Percentiles rank a stretch among this genome's conserved stretches.
phyloP scores from a whole-genome alignment of 2,797 vertebrate genomes.

The Hybognathus amarus region DNA sequence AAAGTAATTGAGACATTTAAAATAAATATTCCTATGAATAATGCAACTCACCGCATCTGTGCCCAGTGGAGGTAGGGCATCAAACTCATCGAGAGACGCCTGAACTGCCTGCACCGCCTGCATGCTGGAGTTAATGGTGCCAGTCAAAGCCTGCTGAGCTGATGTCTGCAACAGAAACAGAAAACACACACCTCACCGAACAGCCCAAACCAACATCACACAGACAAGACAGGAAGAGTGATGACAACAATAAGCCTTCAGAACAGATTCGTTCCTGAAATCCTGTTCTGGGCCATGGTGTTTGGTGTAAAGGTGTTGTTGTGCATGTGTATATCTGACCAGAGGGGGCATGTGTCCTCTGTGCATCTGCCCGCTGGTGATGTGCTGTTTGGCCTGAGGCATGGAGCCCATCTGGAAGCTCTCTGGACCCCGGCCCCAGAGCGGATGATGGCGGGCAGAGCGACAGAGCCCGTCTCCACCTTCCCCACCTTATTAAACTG shows the following conservation, averaged over 20 bases:
- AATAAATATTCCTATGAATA: background rate
- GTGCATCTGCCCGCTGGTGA: conserved; percentile 98
- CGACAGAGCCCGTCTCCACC: conserved; percentile 91
- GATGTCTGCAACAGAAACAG: conserved; percentile 82
- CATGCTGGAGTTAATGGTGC: conserved; percentile 99
- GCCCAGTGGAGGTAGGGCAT: conserved; percentile 90
- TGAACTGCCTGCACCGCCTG: conserved; percentile 94
- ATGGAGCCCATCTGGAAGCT: conserved; percentile 94
- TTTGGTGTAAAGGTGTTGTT: background rate
- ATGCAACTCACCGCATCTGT: conserved; percentile 89
- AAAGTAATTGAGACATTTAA: background rate
- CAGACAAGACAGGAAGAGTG: background rate
- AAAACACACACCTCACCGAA: background rate
- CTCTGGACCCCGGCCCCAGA: conserved; percentile 93
- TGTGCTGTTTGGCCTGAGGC: conserved; percentile 94
- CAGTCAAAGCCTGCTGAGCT: conserved; percentile 94
- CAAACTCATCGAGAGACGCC: conserved; percentile 90
- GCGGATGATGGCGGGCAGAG: conserved; percentile 94
- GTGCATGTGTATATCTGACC: conserved; percentile 76
- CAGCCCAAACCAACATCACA: background rate
- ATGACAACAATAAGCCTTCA: background rate
- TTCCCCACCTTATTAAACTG: conserved; percentile 92
- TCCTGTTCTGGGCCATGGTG: background rate
- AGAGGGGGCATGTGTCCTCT: conserved; percentile 96
- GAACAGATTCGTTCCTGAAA: background rate